Percentiles rank a stretch among this genome's conserved stretches.
Evolutionary conservation across 2,797 vertebrate species (phyloP).

Genomic region (Anomalospiza imberbis): DNA sequence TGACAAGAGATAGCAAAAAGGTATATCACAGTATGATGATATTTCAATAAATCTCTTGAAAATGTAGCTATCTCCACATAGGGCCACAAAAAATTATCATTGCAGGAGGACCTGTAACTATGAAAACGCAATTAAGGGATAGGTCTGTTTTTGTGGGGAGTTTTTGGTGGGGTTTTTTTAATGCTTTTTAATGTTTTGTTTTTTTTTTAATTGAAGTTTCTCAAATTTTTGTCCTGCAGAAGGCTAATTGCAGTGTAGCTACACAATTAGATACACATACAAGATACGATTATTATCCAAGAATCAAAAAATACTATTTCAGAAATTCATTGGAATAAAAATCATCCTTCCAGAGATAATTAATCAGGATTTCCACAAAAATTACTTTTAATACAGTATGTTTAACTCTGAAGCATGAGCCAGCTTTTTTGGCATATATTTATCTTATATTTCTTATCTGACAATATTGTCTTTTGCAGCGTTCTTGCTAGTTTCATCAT

Average conservation of each 20-base stretch:
- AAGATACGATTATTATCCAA: neutral
- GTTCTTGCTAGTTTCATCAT: neutral
- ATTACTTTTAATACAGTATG: neutral
- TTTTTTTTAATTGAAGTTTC: neutral
- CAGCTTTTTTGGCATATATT: neutral
- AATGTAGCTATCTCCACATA: neutral
- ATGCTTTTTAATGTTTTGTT: neutral
- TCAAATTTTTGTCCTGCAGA: neutral
- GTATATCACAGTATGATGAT: neutral
- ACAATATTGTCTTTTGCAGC: neutral
- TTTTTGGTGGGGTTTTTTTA: rapidly evolving
- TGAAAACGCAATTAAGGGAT: neutral
- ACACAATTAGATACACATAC: neutral
- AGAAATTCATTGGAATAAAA: neutral
- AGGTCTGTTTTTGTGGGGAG: rapidly evolving
- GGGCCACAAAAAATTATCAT: neutral
- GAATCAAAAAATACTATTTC: neutral
- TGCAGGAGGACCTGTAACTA: neutral
- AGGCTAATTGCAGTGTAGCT: neutral
- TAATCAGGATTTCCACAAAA: neutral
- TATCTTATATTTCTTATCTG: neutral
- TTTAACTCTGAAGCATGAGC: neutral
- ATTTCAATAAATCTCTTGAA: neutral
- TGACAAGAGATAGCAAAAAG: neutral
- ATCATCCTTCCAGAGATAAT: neutral